phyloP scores from a whole-genome alignment of 2,797 vertebrate species.

The Decapterus maruadsi region DNA sequence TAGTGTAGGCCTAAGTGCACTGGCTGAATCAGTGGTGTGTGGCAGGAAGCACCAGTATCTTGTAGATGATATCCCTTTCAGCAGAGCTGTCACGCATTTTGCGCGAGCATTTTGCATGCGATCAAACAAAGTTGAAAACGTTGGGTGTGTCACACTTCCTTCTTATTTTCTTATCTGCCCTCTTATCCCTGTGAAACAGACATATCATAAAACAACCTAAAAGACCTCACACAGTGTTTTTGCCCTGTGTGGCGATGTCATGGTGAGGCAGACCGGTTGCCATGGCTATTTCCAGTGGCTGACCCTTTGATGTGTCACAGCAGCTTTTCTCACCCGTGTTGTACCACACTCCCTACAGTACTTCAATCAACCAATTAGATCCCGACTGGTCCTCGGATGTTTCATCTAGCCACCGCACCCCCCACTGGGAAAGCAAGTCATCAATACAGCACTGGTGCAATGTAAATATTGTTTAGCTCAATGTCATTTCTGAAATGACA shows the following conservation, averaged over 20 bases:
- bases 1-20: not conserved
- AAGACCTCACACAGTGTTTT: constrained; percentile 41
- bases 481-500: not conserved
- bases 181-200: constrained; percentile 24
- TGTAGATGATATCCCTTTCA: not conserved
- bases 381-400: not conserved
- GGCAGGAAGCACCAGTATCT: not conserved
- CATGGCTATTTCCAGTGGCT: constrained; percentile 56
- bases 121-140: constrained; percentile 25
- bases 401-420: not conserved
- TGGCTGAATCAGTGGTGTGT: not conserved
- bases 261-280: constrained; percentile 57
- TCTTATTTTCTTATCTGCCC: not conserved
- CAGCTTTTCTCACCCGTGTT: constrained; percentile 31
- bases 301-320: constrained; percentile 62
- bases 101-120: not conserved
- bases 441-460: not conserved
- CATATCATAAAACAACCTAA: constrained; percentile 33
- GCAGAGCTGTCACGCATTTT: not conserved
- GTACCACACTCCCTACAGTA: constrained; percentile 5
- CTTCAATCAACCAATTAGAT: constrained; percentile 26
- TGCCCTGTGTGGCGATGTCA: constrained; percentile 50
- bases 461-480: constrained; percentile 6
- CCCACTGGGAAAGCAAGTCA: not conserved
- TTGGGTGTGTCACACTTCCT: not conserved